A percentile compares a stretch with the other conserved stretches of the same genome.
These are phyloP conservation scores for Limenitis camilla DNA, from an alignment of 2,888 invertebrate genomes.

Conservation along the genomic window DNA sequence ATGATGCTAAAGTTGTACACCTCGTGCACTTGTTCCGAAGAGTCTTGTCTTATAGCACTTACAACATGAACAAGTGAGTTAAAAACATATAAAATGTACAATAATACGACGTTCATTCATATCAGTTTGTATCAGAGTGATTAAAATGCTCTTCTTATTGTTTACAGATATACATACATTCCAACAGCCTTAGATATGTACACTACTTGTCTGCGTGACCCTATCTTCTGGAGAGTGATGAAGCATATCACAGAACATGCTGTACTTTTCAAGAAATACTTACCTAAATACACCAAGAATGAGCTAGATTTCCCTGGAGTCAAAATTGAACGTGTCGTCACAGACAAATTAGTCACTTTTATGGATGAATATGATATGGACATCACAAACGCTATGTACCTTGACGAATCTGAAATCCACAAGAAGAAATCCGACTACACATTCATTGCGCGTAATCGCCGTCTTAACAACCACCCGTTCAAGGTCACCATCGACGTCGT, in stretches of 20 bases:
- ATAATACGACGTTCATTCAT: neutral
- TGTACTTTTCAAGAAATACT: conserved; percentile 74
- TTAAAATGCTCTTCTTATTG: neutral
- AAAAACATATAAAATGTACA: neutral
- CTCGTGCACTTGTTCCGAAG: conserved; percentile 51
- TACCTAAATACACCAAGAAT: conserved; percentile 75
- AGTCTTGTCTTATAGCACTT: conserved; percentile 48
- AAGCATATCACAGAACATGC: conserved; percentile 75
- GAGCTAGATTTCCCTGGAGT: conserved; percentile 78
- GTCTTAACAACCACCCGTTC: conserved; percentile 80
- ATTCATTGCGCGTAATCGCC: conserved; percentile 74
- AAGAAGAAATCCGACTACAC: conserved; percentile 63
- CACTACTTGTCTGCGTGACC: conserved; percentile 80
- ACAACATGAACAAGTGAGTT: conserved; percentile 60
- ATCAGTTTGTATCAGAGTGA: neutral
- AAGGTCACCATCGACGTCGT: conserved; percentile 72
- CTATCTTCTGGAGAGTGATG: conserved; percentile 81
- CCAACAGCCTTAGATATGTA: conserved; percentile 78
- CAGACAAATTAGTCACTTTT: conserved; percentile 79
- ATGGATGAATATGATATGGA: conserved; percentile 81
- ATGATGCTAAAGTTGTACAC: conserved; percentile 72
- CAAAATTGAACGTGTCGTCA: conserved; percentile 74
- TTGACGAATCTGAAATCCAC: conserved; percentile 63
- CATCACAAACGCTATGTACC: conserved; percentile 76
- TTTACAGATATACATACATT: conserved; percentile 57